These are phyloP conservation scores for Vireo griseus DNA, from an alignment of 2,797 vertebrate species.

Conservation along the genomic window DNA sequence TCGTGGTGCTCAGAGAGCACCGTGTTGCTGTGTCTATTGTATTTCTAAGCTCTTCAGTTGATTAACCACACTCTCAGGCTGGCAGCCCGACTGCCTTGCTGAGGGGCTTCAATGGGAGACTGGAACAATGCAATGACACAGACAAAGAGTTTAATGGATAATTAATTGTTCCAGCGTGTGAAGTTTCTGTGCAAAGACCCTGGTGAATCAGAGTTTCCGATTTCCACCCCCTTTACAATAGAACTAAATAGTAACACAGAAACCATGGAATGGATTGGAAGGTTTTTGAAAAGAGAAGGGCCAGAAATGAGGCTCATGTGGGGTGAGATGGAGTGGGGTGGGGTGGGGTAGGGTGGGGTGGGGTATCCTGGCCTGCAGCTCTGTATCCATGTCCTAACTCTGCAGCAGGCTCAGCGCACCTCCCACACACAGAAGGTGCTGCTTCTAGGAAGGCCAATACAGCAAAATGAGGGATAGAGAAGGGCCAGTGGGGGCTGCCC, in stretches of 20 bases:
- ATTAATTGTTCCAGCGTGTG: slow-evolving; percentile 63
- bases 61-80: slow-evolving; percentile 10
- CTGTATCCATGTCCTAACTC: background rate
- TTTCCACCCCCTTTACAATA: background rate
- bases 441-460: background rate
- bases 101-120: slow-evolving; percentile 37
- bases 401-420: background rate
- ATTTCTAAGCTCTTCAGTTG: slow-evolving; percentile 28
- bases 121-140: slow-evolving; percentile 57
- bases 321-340: background rate
- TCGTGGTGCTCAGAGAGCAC: accelerated
- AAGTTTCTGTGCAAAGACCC: slow-evolving; percentile 44
- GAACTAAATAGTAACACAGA: background rate
- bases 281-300: background rate
- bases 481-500: background rate
- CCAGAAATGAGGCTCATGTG: background rate
- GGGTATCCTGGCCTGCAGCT: background rate
- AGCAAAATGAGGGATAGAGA: background rate
- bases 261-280: background rate
- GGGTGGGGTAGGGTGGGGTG: background rate
- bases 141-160: slow-evolving; percentile 64
- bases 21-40: background rate
- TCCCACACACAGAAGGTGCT: accelerated
- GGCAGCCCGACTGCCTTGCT: background rate
- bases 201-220: slow-evolving; percentile 63